Conservation (phyloP, 2,797 vertebrate species). For the Syngnathus acus region DNA sequence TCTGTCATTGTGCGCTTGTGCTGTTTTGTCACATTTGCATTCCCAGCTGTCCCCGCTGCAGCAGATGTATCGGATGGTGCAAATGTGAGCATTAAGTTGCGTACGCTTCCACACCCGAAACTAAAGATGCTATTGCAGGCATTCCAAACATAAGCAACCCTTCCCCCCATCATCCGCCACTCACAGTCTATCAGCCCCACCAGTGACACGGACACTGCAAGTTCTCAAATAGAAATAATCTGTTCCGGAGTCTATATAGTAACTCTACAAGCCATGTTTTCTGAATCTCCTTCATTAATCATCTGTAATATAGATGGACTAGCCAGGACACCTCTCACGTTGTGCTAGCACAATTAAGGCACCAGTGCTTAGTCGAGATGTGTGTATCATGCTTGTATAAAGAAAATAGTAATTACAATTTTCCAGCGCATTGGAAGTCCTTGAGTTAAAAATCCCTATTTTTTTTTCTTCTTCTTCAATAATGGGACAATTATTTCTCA, state of each 20-base stretch:
- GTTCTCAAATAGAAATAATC: slow-evolving; percentile 9
- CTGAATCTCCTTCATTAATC: no score
- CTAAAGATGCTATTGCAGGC: slow-evolving; percentile 15
- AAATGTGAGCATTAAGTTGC: slow-evolving; percentile 18
- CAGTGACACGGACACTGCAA: slow-evolving; percentile 10
- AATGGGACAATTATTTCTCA: background rate
- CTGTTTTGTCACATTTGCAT: slow-evolving; percentile 6
- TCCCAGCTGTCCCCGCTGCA: slow-evolving; percentile 9
- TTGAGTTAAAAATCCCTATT: background rate
- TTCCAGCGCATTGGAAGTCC: background rate
- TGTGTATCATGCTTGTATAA: no score
- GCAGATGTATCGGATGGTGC: slow-evolving; percentile 12
- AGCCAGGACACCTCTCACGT: no score
- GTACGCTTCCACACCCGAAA: slow-evolving; percentile 12
- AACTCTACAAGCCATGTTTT: no score
- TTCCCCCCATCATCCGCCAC: background rate
- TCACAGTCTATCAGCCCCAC: background rate
- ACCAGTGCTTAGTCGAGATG: no score
- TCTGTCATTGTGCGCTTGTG: slow-evolving; percentile 11
- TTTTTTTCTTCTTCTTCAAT: background rate
- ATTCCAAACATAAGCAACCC: slow-evolving; percentile 5
- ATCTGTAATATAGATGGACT: no score
- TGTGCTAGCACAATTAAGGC: no score
- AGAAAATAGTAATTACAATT: background rate
- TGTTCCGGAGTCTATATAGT: no score